phyloP scores from a whole-genome alignment of 2,797 vertebrate species.

The Girardinus metallicus region DNA sequence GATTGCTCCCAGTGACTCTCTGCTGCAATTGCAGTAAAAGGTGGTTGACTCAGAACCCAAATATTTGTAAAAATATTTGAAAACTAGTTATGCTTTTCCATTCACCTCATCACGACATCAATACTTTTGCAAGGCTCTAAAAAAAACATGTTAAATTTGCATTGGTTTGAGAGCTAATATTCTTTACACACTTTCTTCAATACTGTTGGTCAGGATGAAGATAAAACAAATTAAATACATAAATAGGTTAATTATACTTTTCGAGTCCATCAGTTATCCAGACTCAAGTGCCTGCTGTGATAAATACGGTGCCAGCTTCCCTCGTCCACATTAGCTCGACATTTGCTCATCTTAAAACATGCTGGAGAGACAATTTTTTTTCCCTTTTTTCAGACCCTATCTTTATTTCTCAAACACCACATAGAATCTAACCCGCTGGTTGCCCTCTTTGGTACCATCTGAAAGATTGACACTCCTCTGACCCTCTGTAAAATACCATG shows the following conservation, averaged over 20 bases:
- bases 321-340: neutral
- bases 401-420: conserved; percentile 10
- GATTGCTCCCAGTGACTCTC: neutral
- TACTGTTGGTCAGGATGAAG: neutral
- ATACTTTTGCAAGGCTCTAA: neutral
- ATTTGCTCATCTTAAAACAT: neutral
- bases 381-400: neutral
- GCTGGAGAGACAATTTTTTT: neutral
- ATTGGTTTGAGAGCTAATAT: neutral
- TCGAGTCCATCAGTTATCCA: neutral
- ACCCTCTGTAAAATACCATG: neutral
- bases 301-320: neutral
- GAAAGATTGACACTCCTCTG: neutral
- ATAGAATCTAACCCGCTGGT: neutral
- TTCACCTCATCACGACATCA: neutral
- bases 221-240: neutral
- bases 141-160: neutral
- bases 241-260: neutral
- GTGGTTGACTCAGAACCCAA: neutral
- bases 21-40: neutral
- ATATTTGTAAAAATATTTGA: neutral
- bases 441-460: neutral
- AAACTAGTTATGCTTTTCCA: neutral
- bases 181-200: neutral
- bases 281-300: neutral